Percentiles rank a stretch among this genome's conserved stretches.
Conservation (phyloP, 2,113 vertebrate genomes). For the human region GRCh38 chr4:13054501-13055000, state of each 20-base stretch:
- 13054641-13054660: background rate
- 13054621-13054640: background rate
- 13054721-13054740: constrained; percentile 32
- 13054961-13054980: background rate
- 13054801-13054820: background rate
- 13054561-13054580: background rate
- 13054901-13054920: background rate
- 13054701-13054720: background rate
- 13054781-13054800: background rate
- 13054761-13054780: constrained; percentile 6
- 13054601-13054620: constrained; percentile 9
- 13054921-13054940: background rate
- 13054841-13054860: background rate
- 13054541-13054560: constrained; percentile 31
- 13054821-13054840: background rate
- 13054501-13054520: constrained; percentile 38
- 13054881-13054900: background rate
- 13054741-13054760: background rate
- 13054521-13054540: constrained; percentile 37
- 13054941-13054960: background rate
- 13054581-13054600: background rate
- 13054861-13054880: background rate
- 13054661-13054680: constrained; percentile 26
- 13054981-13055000: background rate
- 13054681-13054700: constrained; percentile 27